Evolutionary conservation across 2,888 invertebrate species (phyloP).

Genomic region (Myopa tessellatipennis): DNA sequence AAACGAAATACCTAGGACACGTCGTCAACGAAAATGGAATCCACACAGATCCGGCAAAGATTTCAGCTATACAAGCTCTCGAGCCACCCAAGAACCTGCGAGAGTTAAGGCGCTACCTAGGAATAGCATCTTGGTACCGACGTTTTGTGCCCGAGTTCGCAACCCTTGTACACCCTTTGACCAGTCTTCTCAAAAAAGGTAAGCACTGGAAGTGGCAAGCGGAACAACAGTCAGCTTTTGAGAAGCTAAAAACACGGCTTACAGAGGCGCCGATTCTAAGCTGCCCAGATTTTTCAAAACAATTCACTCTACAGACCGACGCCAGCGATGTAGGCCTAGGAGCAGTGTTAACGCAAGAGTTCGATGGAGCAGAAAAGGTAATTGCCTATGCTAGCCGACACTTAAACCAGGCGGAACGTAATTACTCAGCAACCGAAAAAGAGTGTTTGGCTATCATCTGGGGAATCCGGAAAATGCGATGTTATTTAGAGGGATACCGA

Average conservation of each 20-base stretch:
- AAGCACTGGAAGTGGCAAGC: conserved; percentile 16
- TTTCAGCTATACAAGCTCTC: not conserved
- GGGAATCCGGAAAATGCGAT: conserved; percentile 43
- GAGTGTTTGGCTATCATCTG: conserved; percentile 43
- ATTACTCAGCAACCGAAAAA: conserved; percentile 41
- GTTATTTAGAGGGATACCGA: conserved; percentile 36
- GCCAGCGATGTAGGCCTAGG: conserved; percentile 35
- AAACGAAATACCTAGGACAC: conserved; percentile 14
- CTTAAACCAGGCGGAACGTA: conserved; percentile 34
- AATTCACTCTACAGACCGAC: conserved; percentile 39
- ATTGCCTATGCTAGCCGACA: conserved; percentile 40
- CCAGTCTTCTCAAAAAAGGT: conserved; percentile 24
- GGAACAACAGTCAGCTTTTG: conserved; percentile 24
- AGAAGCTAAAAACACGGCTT: conserved; percentile 18
- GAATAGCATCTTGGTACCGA: conserved; percentile 3
- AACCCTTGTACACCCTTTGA: not conserved
- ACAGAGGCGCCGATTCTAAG: conserved; percentile 26
- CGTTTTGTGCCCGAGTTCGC: not conserved
- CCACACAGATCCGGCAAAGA: conserved; percentile 26
- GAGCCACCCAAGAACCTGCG: conserved; percentile 7
- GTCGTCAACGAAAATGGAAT: conserved; percentile 21
- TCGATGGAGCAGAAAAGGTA: conserved; percentile 10
- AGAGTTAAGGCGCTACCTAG: not conserved
- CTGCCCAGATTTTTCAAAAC: conserved; percentile 28
- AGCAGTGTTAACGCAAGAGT: conserved; percentile 32